Base-by-base conservation (phyloP, 2,888 invertebrate species). In the Plebejus anna region DNA sequence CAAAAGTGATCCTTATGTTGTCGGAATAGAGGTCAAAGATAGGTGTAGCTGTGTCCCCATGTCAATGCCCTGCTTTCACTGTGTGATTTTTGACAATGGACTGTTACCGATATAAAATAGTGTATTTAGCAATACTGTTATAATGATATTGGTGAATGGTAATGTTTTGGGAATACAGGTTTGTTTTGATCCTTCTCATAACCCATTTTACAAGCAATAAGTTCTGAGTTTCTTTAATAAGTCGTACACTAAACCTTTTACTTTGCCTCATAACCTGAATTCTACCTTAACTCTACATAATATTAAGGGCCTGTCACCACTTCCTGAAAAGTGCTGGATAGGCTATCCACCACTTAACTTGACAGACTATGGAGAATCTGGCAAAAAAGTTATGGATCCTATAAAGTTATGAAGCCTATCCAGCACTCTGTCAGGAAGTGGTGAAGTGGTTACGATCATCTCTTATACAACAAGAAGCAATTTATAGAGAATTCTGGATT, bases 21-120 rank as follows among this genome's bases (percentile, higher is more conserved):
- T 4, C 13, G 55, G 55, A 55, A 55, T 55, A 16, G 16, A 55
- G 55, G 16, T 55, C 55, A 55, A 55, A 55, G 55, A 16, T 55
- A 47, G 38, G 47, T 47, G 59, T 76, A 76, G 57, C 42, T 57
- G 76, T 71, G 59, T 72, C 36, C 59, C 59, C 42, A 28, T 59
- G 72, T 51, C 76, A 76, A 72, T 72, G 76, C 59, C 76, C 76
- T 70, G 55, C 76, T 76, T 76, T 76, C 76, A 72, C 76, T 72
- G 13, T 73, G 72, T 73, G 55, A 28, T 51, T 28, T 73, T n/a
- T 47, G 55, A 55, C 55, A 55, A 55, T 73, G 51, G 28, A 28
- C 55, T 38, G 32, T 66, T 71, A 71, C 70, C n/a, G n/a, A 71
- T 16, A 71, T 32, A 66, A 28, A 32, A 32, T 3, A 28, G 61